Conservation (phyloP, 2,888 invertebrate species). For the Lasioglossum leucozonium region DNA sequence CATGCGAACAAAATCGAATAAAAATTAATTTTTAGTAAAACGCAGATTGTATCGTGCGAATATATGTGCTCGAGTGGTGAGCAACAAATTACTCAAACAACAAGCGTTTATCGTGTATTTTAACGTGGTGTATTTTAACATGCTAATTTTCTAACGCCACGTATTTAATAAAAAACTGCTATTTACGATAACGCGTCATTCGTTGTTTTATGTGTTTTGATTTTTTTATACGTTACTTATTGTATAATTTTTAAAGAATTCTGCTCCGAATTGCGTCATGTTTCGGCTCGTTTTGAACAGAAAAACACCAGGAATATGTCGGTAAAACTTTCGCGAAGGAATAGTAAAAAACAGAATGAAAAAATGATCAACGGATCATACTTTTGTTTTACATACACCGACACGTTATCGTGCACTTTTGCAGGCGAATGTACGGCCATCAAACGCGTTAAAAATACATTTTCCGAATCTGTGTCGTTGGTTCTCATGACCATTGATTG, state of each 20-base stretch:
- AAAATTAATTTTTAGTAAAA: neutral
- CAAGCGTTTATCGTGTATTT: neutral
- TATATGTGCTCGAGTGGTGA: neutral
- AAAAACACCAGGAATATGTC: too few relatives aligned
- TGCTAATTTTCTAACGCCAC: neutral
- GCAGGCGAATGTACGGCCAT: neutral
- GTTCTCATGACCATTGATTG: slow-evolving; percentile 15
- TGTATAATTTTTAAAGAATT: too few relatives aligned
- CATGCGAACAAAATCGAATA: neutral
- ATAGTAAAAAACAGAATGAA: too few relatives aligned
- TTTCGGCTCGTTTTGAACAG: too few relatives aligned
- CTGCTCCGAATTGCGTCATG: too few relatives aligned
- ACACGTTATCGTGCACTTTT: neutral
- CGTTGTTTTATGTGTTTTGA: too few relatives aligned
- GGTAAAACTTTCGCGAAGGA: too few relatives aligned
- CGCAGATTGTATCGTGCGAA: neutral
- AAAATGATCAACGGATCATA: too few relatives aligned
- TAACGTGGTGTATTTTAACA: too few relatives aligned
- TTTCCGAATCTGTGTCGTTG: neutral
- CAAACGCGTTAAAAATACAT: neutral
- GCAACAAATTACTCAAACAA: neutral
- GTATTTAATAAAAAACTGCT: neutral
- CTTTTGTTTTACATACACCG: too few relatives aligned
- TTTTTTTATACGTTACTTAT: too few relatives aligned
- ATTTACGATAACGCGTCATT: too few relatives aligned